Percentiles rank a stretch among this genome's conserved stretches.
Evolutionary conservation across 2,888 invertebrate species (phyloP).

Genomic region (Oegoconia quadripuncta): DNA sequence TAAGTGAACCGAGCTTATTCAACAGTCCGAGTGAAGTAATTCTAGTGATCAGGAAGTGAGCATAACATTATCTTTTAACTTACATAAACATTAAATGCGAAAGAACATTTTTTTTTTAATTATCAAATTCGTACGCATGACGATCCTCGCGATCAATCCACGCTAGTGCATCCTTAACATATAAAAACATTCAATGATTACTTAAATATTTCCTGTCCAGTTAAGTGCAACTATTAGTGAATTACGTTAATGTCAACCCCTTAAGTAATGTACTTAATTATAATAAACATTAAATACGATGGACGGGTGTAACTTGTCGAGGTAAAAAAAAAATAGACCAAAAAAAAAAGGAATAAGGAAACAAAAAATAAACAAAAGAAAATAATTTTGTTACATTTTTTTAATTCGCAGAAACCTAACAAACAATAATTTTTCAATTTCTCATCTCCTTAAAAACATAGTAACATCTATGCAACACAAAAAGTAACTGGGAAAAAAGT

Average conservation of each 20-base stretch:
- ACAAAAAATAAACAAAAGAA: constrained; percentile 61
- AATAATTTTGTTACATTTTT: constrained; percentile 76
- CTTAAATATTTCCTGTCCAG: constrained; percentile 60
- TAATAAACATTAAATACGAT: constrained; percentile 74
- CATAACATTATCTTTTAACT: constrained; percentile 44
- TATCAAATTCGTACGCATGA: constrained; percentile 65
- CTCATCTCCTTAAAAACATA: constrained; percentile 76
- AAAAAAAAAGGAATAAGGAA: constrained; percentile 34
- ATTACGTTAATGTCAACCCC: constrained; percentile 42
- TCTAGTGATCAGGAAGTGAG: constrained; percentile 57
- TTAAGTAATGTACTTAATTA: constrained; percentile 61
- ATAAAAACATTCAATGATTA: constrained; percentile 64
- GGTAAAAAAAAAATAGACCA: constrained; percentile 38
- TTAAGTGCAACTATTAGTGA: constrained; percentile 66
- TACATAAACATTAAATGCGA: constrained; percentile 61
- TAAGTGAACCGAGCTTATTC: too few species aligned
- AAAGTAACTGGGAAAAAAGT: constrained; percentile 72
- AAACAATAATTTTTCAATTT: constrained; percentile 76
- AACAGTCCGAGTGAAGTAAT: constrained; percentile 23
- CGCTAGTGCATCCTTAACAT: constrained; percentile 64
- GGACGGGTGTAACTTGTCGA: constrained; percentile 78
- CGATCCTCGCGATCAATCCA: constrained; percentile 37
- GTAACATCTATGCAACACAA: constrained; percentile 81
- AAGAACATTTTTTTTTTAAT: constrained; percentile 50
- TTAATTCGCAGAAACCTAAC: constrained; percentile 80